Evolutionary conservation across 2,113 vertebrate genomes (phyloP).

Genomic region (Phrynosoma platyrhinos): DNA sequence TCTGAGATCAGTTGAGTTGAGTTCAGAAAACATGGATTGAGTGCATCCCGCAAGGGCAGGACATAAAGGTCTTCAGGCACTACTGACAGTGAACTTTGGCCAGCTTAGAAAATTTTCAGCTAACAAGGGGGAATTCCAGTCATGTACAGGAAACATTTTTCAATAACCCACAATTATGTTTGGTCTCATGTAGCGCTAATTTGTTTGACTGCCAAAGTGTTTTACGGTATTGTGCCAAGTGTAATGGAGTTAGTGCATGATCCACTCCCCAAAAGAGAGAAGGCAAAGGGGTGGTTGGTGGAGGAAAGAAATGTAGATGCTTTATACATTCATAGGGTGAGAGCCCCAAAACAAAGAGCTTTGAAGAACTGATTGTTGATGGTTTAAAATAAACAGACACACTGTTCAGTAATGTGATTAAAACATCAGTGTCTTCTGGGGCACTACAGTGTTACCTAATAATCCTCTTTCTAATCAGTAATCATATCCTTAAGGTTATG

Average conservation of each 20-base stretch:
- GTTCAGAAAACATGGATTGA: background rate
- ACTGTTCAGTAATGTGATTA: conserved; percentile 53
- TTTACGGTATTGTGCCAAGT: conserved; percentile 72
- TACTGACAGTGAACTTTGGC: conserved; percentile 65
- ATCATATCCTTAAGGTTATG: conserved; percentile 20
- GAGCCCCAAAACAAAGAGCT: conserved; percentile 54
- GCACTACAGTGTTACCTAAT: conserved; percentile 30
- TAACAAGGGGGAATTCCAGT: conserved; percentile 87
- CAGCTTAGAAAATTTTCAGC: conserved; percentile 77
- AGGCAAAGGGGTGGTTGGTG: background rate
- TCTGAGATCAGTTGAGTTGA: background rate
- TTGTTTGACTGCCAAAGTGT: conserved; percentile 71
- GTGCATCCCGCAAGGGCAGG: conserved; percentile 18
- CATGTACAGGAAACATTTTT: conserved; percentile 73
- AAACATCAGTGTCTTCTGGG: conserved; percentile 41
- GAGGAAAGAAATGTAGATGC: conserved; percentile 50
- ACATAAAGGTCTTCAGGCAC: conserved; percentile 9
- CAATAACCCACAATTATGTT: conserved; percentile 47
- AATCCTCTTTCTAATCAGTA: conserved; percentile 11
- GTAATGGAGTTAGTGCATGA: conserved; percentile 52
- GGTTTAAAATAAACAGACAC: conserved; percentile 51
- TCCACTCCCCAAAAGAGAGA: conserved; percentile 5
- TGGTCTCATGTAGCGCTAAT: conserved; percentile 65
- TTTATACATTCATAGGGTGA: conserved; percentile 55
- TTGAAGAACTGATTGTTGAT: conserved; percentile 57